These are phyloP conservation scores for Botia almorhae DNA, from an alignment of 2,797 vertebrate species.

Conservation along the genomic window DNA sequence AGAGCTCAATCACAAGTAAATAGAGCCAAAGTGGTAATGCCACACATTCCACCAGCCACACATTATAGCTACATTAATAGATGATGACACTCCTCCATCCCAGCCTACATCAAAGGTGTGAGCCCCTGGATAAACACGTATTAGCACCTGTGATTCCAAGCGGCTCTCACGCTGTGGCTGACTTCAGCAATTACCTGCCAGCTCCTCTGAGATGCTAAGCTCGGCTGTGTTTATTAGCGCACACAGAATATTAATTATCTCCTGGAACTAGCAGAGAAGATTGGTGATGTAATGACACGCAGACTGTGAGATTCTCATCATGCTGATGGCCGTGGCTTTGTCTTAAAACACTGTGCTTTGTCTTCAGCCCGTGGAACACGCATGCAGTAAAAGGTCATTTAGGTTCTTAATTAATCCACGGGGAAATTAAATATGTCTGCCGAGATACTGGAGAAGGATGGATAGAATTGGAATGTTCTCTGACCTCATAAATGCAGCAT, in stretches of 20 bases:
- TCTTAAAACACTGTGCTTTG: conserved; percentile 37
- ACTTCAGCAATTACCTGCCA: conserved; percentile 52
- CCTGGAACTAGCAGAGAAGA: conserved; percentile 30
- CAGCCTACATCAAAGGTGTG: conserved; percentile 36
- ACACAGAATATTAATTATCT: conserved; percentile 40
- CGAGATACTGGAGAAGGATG: conserved; percentile 20
- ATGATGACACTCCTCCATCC: conserved; percentile 43
- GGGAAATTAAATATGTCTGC: conserved; percentile 48
- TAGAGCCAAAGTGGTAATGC: conserved; percentile 16
- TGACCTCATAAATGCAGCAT: conserved; percentile 28
- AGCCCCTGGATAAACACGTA: conserved; percentile 38
- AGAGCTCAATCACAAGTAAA: conserved; percentile 51
- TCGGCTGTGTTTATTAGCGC: neutral
- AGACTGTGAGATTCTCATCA: conserved; percentile 7
- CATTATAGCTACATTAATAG: conserved; percentile 43
- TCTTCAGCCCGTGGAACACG: conserved; percentile 43
- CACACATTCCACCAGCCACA: conserved; percentile 44
- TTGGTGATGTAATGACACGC: conserved; percentile 40
- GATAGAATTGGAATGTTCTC: conserved; percentile 32
- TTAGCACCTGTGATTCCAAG: conserved; percentile 49
- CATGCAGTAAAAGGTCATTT: conserved; percentile 47
- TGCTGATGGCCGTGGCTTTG: conserved; percentile 32
- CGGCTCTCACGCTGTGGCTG: conserved; percentile 26
- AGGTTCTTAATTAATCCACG: conserved; percentile 52
- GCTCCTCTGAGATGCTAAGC: conserved; percentile 30